These are phyloP conservation scores for Drosophila bipectinata DNA, from an alignment of 1,140 invertebrate genomes.

Conservation along the genomic window DNA sequence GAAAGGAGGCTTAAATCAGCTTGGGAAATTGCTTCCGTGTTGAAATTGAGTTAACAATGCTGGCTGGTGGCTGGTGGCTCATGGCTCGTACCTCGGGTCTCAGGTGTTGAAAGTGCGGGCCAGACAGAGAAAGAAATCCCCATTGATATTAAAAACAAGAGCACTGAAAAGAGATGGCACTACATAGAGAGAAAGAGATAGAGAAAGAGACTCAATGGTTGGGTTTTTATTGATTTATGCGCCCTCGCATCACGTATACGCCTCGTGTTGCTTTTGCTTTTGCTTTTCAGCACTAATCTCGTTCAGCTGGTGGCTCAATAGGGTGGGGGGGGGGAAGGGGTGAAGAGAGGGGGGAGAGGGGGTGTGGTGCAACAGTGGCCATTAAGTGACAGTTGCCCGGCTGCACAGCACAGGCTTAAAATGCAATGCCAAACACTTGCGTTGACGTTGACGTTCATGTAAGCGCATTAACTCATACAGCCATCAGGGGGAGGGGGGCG, in stretches of 20 bases:
- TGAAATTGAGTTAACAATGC: conserved; percentile 76
- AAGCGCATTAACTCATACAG: conserved; percentile 70
- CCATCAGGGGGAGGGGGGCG: conserved; percentile 1
- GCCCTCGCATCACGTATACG: conserved; percentile 53
- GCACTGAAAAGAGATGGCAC: background rate
- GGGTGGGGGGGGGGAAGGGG: too few species aligned
- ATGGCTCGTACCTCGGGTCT: background rate
- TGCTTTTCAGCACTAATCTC: conserved; percentile 43
- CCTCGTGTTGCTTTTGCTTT: conserved; percentile 26
- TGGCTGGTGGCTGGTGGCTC: conserved; percentile 14
- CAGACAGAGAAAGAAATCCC: background rate
- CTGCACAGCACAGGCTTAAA: conserved; percentile 63
- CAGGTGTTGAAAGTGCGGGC: background rate
- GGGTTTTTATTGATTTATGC: conserved; percentile 68
- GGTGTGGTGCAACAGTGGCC: conserved; percentile 27
- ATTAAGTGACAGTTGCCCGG: conserved; percentile 71
- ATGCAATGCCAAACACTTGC: conserved; percentile 76
- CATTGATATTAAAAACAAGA: background rate
- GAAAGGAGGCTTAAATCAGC: conserved; percentile 37
- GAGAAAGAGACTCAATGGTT: background rate
- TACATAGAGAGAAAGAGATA: background rate
- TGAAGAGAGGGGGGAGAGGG: background rate
- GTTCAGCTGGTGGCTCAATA: conserved; percentile 18
- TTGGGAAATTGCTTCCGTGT: conserved; percentile 71
- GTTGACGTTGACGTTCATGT: conserved; percentile 52